phyloP scores from a whole-genome alignment of 2,113 vertebrate species.

The Hyaena hyaena region DNA sequence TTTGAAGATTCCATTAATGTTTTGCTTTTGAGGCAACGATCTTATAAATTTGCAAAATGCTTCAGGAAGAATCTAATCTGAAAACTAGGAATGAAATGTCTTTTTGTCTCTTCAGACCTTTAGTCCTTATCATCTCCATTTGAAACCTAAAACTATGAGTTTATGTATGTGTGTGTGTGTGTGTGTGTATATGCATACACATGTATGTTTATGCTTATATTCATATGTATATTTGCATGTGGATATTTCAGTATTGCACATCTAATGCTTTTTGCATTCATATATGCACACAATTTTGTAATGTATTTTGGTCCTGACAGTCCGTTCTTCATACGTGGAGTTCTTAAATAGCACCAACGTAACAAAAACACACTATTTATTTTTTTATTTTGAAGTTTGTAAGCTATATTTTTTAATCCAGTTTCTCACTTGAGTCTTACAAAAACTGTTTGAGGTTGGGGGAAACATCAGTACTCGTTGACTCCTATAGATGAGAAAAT shows the following conservation, averaged over 20 bases:
- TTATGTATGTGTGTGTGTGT: neutral
- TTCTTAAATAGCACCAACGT: neutral
- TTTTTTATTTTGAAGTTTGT: neutral
- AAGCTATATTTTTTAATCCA: neutral
- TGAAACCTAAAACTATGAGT: neutral
- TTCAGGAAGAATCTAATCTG: neutral
- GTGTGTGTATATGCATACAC: no score
- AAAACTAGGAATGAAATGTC: neutral
- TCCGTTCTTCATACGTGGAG: neutral
- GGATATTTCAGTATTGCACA: neutral
- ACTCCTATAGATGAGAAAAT: neutral
- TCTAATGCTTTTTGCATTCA: neutral
- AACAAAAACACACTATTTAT: neutral
- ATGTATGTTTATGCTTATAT: rapidly evolving
- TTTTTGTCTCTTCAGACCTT: neutral
- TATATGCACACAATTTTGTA: neutral
- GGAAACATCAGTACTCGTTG: neutral
- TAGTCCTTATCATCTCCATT: neutral
- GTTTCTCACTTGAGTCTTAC: neutral
- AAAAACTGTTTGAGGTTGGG: neutral
- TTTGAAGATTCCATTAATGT: neutral
- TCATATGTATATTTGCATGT: neutral
- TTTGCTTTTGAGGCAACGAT: neutral
- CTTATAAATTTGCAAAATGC: neutral
- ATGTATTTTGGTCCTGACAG: neutral